These are phyloP conservation scores for Acrossocheilus wenchowensis DNA, from an alignment of 2,797 vertebrate species.

Conservation along the genomic window DNA sequence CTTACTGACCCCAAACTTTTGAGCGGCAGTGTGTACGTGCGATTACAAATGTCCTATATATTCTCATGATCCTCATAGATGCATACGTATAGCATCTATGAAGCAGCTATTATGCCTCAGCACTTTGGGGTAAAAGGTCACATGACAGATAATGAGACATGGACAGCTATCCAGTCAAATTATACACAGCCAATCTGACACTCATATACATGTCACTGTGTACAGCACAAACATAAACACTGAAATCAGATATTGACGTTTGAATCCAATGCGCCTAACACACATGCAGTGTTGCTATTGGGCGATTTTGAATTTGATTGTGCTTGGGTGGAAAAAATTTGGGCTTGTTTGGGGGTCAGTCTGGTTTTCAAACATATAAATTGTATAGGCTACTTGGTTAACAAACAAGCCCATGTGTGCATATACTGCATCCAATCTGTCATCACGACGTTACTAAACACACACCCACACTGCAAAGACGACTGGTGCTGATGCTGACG, in stretches of 20 bases:
- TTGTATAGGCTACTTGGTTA: no score
- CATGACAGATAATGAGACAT: background rate
- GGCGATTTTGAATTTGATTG: no score
- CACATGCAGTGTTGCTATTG: no score
- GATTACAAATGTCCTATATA: background rate
- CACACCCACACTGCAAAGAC: no score
- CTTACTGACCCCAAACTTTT: background rate
- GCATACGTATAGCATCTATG: background rate
- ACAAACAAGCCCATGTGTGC: no score
- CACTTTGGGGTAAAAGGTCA: background rate
- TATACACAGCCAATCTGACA: background rate
- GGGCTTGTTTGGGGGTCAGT: no score
- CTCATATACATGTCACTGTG: background rate
- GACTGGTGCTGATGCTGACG: no score
- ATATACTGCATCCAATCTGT: no score
- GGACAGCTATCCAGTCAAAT: background rate
- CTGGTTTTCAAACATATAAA: no score
- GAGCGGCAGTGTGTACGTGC: background rate
- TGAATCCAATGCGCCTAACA: background rate
- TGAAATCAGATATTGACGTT: background rate
- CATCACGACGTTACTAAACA: no score
- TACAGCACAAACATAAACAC: background rate
- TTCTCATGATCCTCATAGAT: background rate
- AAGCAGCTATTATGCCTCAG: background rate
- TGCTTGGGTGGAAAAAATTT: no score